phyloP scores from a whole-genome alignment of 2,797 vertebrate genomes.

The Sebastes wilsoni region DNA sequence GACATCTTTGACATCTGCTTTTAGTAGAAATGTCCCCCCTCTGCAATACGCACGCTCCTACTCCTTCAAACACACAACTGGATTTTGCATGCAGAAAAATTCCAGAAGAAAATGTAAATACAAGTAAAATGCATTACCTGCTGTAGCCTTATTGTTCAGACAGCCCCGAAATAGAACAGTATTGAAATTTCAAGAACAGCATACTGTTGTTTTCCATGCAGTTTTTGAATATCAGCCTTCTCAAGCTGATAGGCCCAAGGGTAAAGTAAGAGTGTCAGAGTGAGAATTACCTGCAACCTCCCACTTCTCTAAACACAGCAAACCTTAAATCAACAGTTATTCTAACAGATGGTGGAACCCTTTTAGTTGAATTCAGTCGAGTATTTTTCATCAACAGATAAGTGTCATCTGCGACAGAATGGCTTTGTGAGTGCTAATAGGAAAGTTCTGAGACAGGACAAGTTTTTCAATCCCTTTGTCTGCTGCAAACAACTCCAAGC shows the following conservation, averaged over 20 bases:
- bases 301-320: background rate
- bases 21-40: background rate
- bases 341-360: constrained; percentile 6
- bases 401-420: constrained; percentile 4
- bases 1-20: background rate
- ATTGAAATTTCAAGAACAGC: background rate
- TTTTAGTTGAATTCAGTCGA: constrained; percentile 26
- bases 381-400: constrained; percentile 37
- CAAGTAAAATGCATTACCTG: background rate
- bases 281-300: constrained; percentile 5
- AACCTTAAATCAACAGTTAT: constrained; percentile 17
- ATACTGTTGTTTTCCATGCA: background rate
- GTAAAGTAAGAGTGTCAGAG: background rate
- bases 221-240: background rate
- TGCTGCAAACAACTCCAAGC: constrained; percentile 22
- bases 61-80: background rate
- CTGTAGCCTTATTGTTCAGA: background rate
- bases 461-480: constrained; percentile 39
- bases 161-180: background rate
- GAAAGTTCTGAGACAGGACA: constrained; percentile 22
- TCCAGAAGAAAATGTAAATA: background rate
- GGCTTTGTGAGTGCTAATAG: constrained; percentile 31
- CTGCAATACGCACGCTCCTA: background rate
- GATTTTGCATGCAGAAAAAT: background rate
- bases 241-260: background rate